A percentile compares a stretch with the other conserved stretches of the same genome.
These are phyloP conservation scores for Stenodema calcarata DNA, from an alignment of 2,888 invertebrate species.

Conservation along the genomic window DNA sequence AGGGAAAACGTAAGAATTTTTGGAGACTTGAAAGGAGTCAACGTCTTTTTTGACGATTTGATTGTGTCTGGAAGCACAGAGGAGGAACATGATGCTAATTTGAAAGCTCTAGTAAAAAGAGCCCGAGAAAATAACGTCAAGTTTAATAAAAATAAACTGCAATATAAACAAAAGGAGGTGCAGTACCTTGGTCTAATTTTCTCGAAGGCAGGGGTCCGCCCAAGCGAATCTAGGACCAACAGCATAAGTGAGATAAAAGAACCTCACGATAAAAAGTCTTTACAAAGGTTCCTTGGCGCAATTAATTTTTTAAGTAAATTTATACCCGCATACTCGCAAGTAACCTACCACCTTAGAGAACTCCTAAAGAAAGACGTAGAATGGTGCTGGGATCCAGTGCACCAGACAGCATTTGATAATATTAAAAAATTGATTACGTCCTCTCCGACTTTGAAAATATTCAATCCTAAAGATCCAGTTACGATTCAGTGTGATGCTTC, in stretches of 20 bases:
- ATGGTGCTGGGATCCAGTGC: background rate
- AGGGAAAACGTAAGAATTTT: constrained; percentile 37
- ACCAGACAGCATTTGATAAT: constrained; percentile 30
- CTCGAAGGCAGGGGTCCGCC: background rate
- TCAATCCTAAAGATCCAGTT: constrained; percentile 32
- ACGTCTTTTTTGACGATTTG: constrained; percentile 49
- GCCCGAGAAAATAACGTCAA: constrained; percentile 19
- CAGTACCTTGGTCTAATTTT: constrained; percentile 19
- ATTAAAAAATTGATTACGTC: constrained; percentile 42
- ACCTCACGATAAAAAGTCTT: background rate
- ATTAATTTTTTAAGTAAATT: constrained; percentile 25
- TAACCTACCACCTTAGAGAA: constrained; percentile 47
- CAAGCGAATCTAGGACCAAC: background rate
- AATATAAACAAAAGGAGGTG: constrained; percentile 8
- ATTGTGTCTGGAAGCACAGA: constrained; percentile 49
- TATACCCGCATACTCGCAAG: constrained; percentile 14
- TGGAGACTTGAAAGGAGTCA: constrained; percentile 48
- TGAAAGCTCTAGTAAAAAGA: background rate
- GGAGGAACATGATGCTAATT: constrained; percentile 47
- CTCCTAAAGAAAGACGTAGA: constrained; percentile 33
- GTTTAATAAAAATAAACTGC: constrained; percentile 27
- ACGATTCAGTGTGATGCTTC: constrained; percentile 51
- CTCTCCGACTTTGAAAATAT: constrained; percentile 49
- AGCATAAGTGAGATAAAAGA: background rate
- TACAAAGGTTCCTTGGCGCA: constrained; percentile 20